A percentile compares a stretch with the other conserved stretches of the same genome.
These are phyloP conservation scores for Drosophila mayaguana DNA, from an alignment of 2,888 invertebrate genomes.

Conservation along the genomic window DNA sequence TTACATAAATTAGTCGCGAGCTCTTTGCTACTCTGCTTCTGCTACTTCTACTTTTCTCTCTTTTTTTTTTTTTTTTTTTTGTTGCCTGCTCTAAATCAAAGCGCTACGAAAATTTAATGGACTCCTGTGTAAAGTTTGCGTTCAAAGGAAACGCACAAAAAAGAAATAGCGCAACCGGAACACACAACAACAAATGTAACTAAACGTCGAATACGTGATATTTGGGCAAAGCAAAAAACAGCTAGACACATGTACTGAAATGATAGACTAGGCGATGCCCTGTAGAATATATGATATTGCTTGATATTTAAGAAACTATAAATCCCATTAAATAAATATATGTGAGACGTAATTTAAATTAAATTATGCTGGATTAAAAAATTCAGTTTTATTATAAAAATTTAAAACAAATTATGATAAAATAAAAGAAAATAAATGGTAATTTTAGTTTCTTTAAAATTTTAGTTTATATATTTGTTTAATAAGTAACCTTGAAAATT, in stretches of 20 bases:
- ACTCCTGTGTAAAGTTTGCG: slow-evolving; percentile 72
- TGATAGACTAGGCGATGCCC: slow-evolving; percentile 2
- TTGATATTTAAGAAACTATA: no score
- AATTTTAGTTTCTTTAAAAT: no score
- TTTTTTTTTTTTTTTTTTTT: background rate
- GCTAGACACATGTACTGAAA: no score
- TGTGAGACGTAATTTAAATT: no score
- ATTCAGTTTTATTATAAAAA: no score
- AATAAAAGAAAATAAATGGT: no score
- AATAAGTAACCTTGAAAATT: no score
- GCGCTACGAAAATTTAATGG: slow-evolving; percentile 73
- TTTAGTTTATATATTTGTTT: no score
- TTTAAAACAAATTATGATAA: no score
- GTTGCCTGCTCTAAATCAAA: slow-evolving; percentile 60
- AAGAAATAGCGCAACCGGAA: slow-evolving; percentile 27
- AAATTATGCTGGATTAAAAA: no score
- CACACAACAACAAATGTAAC: slow-evolving; percentile 50
- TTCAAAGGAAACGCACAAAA: slow-evolving; percentile 56
- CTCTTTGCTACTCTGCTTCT: slow-evolving; percentile 4
- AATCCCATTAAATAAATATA: no score
- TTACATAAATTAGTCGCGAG: slow-evolving; percentile 76
- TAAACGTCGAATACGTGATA: slow-evolving; percentile 55
- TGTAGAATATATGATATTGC: background rate
- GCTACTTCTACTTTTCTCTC: slow-evolving; percentile 4
- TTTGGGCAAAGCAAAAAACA: slow-evolving; percentile 14